These are phyloP conservation scores for Epinephelus lanceolatus DNA, from an alignment of 2,113 vertebrate genomes.

Conservation along the genomic window DNA sequence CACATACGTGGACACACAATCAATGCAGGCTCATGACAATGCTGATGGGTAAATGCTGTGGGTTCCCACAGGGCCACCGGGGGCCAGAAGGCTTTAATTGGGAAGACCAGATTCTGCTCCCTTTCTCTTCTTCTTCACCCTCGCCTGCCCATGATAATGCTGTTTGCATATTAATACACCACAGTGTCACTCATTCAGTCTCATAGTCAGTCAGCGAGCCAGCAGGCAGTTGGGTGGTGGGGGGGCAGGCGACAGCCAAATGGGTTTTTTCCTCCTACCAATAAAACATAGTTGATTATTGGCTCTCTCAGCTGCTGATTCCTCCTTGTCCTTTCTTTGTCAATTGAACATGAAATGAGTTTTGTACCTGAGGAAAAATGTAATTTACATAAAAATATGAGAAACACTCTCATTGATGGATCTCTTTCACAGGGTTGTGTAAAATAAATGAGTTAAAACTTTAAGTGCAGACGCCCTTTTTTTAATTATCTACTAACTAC, in stretches of 20 bases:
- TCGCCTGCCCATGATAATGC: constrained; percentile 91
- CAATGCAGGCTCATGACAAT: constrained; percentile 94
- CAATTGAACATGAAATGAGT: constrained; percentile 53
- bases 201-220: constrained; percentile 65
- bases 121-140: constrained; percentile 59
- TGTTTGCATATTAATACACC: constrained; percentile 93
- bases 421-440: constrained; percentile 35
- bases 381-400: neutral
- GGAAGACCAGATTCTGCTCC: constrained; percentile 90
- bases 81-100: constrained; percentile 92
- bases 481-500: constrained; percentile 59
- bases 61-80: constrained; percentile 88
- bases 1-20: constrained; percentile 80
- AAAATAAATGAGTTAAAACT: constrained; percentile 42
- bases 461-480: constrained; percentile 39
- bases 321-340: constrained; percentile 34
- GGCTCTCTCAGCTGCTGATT: constrained; percentile 51
- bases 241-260: constrained; percentile 52
- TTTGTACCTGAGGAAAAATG: constrained; percentile 26
- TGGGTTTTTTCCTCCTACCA: constrained; percentile 22
- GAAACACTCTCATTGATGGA: constrained; percentile 39
- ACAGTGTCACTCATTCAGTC: constrained; percentile 86
- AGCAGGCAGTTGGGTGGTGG: constrained; percentile 30
- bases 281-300: constrained; percentile 66
- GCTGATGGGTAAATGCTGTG: constrained; percentile 92